Evolutionary conservation across 2,888 invertebrate genomes (phyloP), one percentile per base, ranked within the genome.

Genomic region (Caenorhabditis sp.): DNA sequence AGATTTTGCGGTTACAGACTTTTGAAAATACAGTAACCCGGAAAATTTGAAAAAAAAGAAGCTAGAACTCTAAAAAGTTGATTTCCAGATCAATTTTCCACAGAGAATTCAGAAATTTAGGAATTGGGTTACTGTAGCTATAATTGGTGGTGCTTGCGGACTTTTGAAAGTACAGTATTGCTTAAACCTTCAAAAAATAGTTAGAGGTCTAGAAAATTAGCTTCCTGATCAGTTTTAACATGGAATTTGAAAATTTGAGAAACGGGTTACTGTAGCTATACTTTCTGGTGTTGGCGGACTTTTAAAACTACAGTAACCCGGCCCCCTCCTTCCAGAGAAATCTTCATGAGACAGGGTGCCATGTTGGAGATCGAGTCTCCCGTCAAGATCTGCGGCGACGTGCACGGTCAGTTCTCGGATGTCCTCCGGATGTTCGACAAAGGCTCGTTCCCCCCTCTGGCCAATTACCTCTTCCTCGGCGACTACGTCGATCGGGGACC

Each of bases 381-480:
- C 1, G 79, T 89, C n/a, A 83, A 86, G 37, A 82, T 89, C 26
- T 89, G 89, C 55, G 89, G 89, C 18, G 89, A 89, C 68, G 87
- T 82, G 5, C 89, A 89, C 68, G 89, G 89, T 9, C 89, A 89
- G 55, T 88, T 74, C 60, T 71, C 80, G 15, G 88, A 89, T 60
- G 83, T 88, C n/a, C 82, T 89, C 18, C 85, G 88, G 9, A 51
- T 88, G 6, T 88, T 89, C 79, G 85, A 88, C 58, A 82, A 83
- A 26, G 84, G 85, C 15, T 88, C 87, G 11, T 88, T 87, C 67
- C 89, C 88, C 22, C 89, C 88, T 8, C 37, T 72, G 9, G 80
- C 71, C 64, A 89, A 88, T 67, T 89, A 88, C 62, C 78, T 89
- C n/a, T 89, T 89, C 62, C 87, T 89, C 11, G 89, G 88, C 13